Base-by-base conservation (phyloP, 2,888 invertebrate genomes). In the Heteromyza rotundicornis region DNA sequence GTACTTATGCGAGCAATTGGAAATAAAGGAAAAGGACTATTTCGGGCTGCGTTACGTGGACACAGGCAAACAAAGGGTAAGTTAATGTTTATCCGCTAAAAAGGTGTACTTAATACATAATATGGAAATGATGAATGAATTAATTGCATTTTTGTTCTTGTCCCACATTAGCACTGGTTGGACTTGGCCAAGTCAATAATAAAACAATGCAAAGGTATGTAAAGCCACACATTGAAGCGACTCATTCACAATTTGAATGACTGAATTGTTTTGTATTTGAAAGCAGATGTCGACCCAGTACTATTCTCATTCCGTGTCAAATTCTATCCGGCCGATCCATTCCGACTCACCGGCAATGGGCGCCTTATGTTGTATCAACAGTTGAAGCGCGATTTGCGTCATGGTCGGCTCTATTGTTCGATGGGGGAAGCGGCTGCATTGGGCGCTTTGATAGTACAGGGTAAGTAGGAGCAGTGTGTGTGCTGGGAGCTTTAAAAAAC, bases 111-210 rank as follows among this genome's bases (percentile, higher is more conserved):
- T n/a, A n/a, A n/a, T n/a, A n/a, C n/a, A 35, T 3, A 47, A 50
- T 49, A 8, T 1, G 40, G 17, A 27, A 57, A 36, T 35, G 40
- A 27, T 40, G 40, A 10, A 40, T 3, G 14, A 40, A 57, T 60
- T 53, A 27, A 55, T 59, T 57, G 12, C 57, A 24, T 12, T 50
- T 58, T 59, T 59, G 2, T 40, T 67, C 36, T 64, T 89, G 75
- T 86, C n/a, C n/a, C n/a, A n/a, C n/a, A n/a, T n/a, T n/a, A 96
- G 96, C 95, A 95, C 85, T 96, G 96, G 96, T 84, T 96, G 78
- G 96, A 96, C 85, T 86, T 94, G 83, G 92, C 92, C 64, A 95
- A 95, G 85, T 89, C 93, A 70, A 91, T 95, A 81, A 85, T 92
- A 71, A 96, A 95, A 83, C 95, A 96, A 88, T 92, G 95, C 35